phyloP scores from a whole-genome alignment of 2,113 vertebrate species.

The Zosterops borbonicus region DNA sequence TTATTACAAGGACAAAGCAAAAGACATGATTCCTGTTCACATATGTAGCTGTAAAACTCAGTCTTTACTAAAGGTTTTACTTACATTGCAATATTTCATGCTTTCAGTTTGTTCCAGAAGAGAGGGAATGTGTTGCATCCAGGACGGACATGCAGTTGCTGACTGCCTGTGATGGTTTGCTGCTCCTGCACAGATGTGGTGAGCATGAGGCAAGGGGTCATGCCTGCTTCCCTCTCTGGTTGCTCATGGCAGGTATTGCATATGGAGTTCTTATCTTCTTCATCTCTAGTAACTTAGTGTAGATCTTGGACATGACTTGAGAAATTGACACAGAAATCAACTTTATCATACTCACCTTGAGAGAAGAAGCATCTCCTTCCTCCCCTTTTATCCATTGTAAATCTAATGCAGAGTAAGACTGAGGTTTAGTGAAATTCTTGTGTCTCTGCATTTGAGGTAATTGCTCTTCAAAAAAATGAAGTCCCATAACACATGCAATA shows the following conservation, averaged over 20 bases:
- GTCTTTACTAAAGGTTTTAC: neutral
- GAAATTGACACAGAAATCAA: neutral
- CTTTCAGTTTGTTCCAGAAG: neutral
- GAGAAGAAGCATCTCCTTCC: neutral
- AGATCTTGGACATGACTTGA: neutral
- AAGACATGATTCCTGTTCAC: neutral
- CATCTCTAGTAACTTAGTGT: neutral
- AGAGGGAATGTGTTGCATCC: neutral
- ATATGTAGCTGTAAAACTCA: neutral
- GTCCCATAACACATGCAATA: neutral
- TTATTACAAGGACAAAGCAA: neutral
- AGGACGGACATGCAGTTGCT: neutral
- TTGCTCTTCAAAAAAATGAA: neutral
- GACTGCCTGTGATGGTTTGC: neutral
- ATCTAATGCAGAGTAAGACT: neutral
- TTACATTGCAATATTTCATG: neutral
- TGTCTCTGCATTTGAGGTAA: neutral
- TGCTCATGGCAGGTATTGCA: neutral
- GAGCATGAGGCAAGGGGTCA: neutral
- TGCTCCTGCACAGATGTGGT: neutral
- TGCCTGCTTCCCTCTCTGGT: neutral
- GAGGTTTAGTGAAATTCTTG: neutral
- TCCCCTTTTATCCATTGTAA: neutral
- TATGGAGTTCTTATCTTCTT: neutral
- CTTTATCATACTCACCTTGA: neutral